phyloP scores from a whole-genome alignment of 2,113 vertebrate species.

The Apus apus region DNA sequence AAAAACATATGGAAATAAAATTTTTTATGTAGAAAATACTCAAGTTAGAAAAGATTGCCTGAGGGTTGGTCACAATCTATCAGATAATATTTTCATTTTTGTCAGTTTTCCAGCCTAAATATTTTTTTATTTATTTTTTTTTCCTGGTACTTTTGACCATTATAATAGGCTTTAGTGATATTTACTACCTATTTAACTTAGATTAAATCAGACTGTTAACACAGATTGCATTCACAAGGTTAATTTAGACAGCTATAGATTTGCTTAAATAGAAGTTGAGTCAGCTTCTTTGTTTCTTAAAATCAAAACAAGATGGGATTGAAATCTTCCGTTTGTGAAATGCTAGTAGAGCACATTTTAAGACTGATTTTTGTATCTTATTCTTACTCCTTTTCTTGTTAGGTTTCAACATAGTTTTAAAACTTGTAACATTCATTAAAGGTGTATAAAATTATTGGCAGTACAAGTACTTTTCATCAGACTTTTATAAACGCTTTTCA shows the following conservation, averaged over 20 bases:
- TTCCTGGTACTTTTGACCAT: background rate
- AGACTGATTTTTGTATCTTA: background rate
- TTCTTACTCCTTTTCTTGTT: background rate
- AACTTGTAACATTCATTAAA: background rate
- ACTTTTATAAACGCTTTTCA: background rate
- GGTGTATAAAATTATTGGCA: background rate
- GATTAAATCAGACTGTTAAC: background rate
- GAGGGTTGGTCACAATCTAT: background rate
- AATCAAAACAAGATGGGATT: background rate
- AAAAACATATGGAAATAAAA: background rate
- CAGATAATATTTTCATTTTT: background rate
- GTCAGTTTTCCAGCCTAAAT: background rate
- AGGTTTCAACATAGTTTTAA: background rate
- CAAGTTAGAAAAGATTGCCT: background rate
- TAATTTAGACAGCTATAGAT: background rate
- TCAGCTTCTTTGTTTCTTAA: background rate
- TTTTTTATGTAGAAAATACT: background rate
- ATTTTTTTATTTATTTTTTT: background rate
- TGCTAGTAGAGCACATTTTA: background rate
- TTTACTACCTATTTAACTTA: background rate
- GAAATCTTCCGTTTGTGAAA: background rate
- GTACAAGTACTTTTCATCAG: background rate
- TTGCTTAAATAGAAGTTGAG: background rate
- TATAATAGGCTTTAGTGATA: background rate
- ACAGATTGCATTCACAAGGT: background rate